A percentile compares a stretch with the other conserved stretches of the same genome.
phyloP scores from a whole-genome alignment of 2,113 vertebrate genomes.

The Parotia lawesii region DNA sequence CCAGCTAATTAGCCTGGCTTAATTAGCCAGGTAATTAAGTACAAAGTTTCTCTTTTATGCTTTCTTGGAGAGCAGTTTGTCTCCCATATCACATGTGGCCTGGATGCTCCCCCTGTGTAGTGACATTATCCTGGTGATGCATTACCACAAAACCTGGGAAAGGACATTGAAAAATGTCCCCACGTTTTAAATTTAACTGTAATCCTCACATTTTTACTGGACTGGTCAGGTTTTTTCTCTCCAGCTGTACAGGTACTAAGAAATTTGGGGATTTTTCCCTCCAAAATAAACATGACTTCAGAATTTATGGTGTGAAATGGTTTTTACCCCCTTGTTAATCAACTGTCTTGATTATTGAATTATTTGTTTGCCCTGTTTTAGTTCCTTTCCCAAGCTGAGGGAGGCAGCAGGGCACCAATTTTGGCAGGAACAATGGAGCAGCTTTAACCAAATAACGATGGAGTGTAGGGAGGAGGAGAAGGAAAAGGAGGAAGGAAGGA shows the following conservation, averaged over 20 bases:
- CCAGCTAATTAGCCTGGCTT: not conserved
- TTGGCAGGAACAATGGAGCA: not conserved
- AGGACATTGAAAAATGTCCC: not conserved
- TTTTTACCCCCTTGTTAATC: not conserved
- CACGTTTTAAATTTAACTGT: not conserved
- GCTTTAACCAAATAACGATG: not conserved
- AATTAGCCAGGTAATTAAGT: not conserved
- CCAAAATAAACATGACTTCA: not conserved
- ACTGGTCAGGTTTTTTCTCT: not conserved
- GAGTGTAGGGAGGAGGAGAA: not conserved
- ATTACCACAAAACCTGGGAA: not conserved
- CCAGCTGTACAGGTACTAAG: not conserved
- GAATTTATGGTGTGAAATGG: not conserved
- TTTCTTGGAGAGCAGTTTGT: not conserved
- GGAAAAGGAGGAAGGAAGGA: not conserved
- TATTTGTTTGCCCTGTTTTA: not conserved
- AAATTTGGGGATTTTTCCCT: not conserved
- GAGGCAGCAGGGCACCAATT: constrained; percentile 32
- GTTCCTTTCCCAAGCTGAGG: constrained; percentile 34
- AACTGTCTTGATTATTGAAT: not conserved
- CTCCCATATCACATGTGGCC: not conserved
- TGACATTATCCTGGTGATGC: not conserved
- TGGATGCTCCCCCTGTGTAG: not conserved
- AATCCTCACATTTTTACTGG: not conserved
- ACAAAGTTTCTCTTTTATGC: not conserved